Evolutionary conservation across 2,113 vertebrate genomes (phyloP).

Genomic region (Conger conger): DNA sequence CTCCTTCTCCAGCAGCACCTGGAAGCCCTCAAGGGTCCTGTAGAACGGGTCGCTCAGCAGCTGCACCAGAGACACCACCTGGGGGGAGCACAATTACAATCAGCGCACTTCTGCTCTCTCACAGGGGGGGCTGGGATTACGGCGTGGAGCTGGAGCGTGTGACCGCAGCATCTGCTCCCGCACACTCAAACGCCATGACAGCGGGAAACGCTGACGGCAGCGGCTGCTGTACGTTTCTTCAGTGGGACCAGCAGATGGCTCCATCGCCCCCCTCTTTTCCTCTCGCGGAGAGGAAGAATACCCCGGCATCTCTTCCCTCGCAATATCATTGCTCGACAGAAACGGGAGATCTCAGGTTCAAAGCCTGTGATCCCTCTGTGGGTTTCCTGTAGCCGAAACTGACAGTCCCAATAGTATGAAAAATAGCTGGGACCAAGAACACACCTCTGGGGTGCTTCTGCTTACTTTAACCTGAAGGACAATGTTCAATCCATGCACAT

Average conservation of each 20-base stretch:
- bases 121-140: too few species aligned
- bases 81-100: constrained; percentile 13
- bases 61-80: constrained; percentile 93
- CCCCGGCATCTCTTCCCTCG: not conserved
- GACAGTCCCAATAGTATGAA: not conserved
- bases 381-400: not conserved
- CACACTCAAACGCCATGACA: not conserved
- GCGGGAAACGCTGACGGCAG: not conserved
- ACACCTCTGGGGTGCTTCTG: not conserved
- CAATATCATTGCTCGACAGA: not conserved
- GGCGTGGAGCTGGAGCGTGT: too few species aligned
- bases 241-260: constrained; percentile 21
- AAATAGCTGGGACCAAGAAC: not conserved
- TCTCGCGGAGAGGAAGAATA: not conserved
- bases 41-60: constrained; percentile 96
- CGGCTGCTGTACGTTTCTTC: not conserved
- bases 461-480: not conserved
- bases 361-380: not conserved
- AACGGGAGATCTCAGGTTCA: not conserved
- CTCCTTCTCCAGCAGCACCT: constrained; percentile 93
- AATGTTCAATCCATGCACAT: not conserved
- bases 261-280: not conserved
- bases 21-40: constrained; percentile 93
- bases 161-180: not conserved
- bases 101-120: not conserved